Evolutionary conservation across 2,797 vertebrate species (phyloP).

Genomic region (Anisognathus igniventris): DNA sequence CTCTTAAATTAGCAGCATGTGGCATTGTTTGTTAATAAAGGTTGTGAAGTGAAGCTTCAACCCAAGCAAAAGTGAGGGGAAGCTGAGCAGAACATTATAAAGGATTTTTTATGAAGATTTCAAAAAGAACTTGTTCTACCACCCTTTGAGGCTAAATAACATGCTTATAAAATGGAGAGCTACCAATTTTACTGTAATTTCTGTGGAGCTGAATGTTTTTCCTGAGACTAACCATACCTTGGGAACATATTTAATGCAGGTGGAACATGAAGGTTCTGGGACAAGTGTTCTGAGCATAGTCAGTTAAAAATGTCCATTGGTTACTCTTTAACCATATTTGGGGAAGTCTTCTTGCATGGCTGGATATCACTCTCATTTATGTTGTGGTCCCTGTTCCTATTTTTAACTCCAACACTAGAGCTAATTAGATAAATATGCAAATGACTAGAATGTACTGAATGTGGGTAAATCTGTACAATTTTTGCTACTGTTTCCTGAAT

Average conservation of each 20-base stretch:
- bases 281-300: neutral
- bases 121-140: neutral
- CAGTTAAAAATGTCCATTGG: neutral
- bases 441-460: neutral
- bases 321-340: neutral
- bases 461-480: neutral
- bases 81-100: neutral
- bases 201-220: neutral
- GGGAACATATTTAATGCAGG: neutral
- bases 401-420: neutral
- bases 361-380: neutral
- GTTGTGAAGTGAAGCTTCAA: neutral
- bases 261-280: neutral
- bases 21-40: neutral
- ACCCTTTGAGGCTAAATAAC: neutral
- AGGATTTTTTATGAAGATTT: neutral
- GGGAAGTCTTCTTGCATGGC: neutral
- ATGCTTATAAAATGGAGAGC: neutral
- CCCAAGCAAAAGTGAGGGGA: neutral
- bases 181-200: neutral
- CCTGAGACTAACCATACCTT: neutral
- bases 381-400: neutral
- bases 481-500: neutral
- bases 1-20: neutral
- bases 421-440: neutral